Percentiles rank a stretch among this genome's conserved stretches.
Conservation (phyloP, 2,888 invertebrate species). For the Xestia c-nigrum region DNA sequence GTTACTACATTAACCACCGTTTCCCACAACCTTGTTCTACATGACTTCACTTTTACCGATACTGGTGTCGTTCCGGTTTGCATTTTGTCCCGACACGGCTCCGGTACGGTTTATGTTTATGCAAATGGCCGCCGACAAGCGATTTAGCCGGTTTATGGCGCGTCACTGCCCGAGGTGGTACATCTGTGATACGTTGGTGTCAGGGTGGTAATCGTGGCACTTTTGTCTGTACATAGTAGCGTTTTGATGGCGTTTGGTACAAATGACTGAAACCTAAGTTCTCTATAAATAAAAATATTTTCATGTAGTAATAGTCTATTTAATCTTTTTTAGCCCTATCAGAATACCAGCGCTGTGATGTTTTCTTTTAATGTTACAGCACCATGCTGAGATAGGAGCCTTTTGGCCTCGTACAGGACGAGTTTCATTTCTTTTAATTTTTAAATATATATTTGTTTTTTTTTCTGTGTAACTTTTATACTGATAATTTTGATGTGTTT, state of each 20-base stretch:
- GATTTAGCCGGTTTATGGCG: constrained; percentile 82
- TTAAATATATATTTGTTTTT: too few species aligned
- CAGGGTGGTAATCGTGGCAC: constrained; percentile 11
- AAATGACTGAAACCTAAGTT: background rate
- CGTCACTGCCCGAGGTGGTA: constrained; percentile 70
- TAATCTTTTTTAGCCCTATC: too few species aligned
- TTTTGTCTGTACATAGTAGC: background rate
- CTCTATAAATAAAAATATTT: background rate
- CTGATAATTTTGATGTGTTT: too few species aligned
- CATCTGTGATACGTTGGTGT: constrained; percentile 68
- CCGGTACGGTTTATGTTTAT: constrained; percentile 75
- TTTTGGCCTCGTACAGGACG: too few species aligned
- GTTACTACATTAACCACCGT: background rate
- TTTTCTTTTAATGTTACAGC: too few species aligned
- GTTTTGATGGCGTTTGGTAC: constrained; percentile 1
- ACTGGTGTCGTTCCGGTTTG: constrained; percentile 68
- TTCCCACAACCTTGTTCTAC: constrained; percentile 4
- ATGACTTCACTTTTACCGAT: constrained; percentile 64
- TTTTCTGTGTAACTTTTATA: too few species aligned
- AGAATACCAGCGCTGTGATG: too few species aligned
- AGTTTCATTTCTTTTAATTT: too few species aligned
- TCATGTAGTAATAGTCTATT: background rate
- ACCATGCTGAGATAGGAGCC: too few species aligned
- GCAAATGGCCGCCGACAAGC: constrained; percentile 79
- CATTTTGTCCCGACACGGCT: constrained; percentile 54